These are phyloP conservation scores for Grantiella picta DNA, from an alignment of 2,113 vertebrate species.

Conservation along the genomic window DNA sequence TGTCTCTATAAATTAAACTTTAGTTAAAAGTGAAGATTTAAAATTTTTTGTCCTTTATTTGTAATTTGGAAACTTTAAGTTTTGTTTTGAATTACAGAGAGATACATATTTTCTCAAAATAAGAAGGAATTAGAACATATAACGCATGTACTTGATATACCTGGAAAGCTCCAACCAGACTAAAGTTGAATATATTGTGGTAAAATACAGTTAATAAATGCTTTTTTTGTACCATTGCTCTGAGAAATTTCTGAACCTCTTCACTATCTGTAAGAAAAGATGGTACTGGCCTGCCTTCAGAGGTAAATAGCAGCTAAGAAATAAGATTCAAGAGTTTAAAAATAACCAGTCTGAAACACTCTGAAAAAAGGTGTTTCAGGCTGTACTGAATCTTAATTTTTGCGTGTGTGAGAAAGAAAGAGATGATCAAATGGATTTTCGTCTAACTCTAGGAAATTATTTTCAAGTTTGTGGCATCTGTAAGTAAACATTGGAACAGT, in stretches of 20 bases:
- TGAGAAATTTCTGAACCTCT: background rate
- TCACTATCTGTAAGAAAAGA: background rate
- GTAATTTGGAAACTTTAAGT: background rate
- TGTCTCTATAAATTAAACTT: background rate
- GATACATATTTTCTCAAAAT: background rate
- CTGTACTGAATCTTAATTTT: background rate
- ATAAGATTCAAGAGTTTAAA: background rate
- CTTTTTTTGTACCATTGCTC: background rate
- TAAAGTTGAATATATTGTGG: background rate
- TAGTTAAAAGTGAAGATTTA: background rate
- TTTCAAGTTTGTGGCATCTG: background rate
- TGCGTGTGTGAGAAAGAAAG: background rate
- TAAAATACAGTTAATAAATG: background rate
- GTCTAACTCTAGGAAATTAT: background rate
- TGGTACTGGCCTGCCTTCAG: background rate
- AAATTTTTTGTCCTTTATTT: background rate
- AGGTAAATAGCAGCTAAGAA: background rate
- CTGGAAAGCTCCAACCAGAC: background rate
- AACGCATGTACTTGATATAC: background rate
- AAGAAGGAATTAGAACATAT: background rate
- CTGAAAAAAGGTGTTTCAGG: background rate
- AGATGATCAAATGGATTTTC: background rate
- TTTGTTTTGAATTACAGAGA: background rate
- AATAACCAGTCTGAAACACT: background rate
- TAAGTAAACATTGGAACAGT: background rate